Percentiles rank a stretch among this genome's conserved stretches.
Conservation (phyloP, 2,888 invertebrate species). For the Drosophila suboccidentalis region DNA sequence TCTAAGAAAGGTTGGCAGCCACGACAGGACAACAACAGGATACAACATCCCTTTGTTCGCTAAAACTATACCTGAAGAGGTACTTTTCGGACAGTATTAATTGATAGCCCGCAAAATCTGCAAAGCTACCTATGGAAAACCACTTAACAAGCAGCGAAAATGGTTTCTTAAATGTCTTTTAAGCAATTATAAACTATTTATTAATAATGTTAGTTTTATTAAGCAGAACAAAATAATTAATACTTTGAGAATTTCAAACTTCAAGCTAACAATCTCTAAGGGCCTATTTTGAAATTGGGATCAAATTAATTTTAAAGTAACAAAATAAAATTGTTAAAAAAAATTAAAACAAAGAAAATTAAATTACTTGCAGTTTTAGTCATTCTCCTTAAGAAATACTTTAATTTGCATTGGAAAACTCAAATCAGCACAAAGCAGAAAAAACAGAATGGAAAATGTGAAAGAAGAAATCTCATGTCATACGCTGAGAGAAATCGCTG, state of each 20-base stretch:
- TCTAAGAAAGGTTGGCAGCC: slow-evolving; percentile 76
- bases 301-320: no score
- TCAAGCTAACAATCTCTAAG: no score
- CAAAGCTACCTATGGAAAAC: background rate
- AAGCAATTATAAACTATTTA: no score
- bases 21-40: slow-evolving; percentile 47
- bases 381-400: background rate
- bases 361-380: background rate
- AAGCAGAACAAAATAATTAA: no score
- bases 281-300: no score
- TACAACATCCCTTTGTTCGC: slow-evolving; percentile 26
- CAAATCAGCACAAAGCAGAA: slow-evolving; percentile 59
- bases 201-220: no score
- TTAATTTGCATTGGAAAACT: background rate
- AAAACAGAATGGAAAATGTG: background rate
- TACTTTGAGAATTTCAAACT: no score
- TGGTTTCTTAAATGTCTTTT: no score
- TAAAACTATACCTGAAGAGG: slow-evolving; percentile 18
- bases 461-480: slow-evolving; percentile 61
- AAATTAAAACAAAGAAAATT: background rate
- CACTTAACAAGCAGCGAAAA: background rate
- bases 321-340: no score
- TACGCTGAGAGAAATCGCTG: slow-evolving; percentile 45
- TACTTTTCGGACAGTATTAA: slow-evolving; percentile 1
- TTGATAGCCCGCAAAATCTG: slow-evolving; percentile 6